Base-by-base conservation (phyloP, 2,797 vertebrate species). In the Antrozous pallidus region DNA sequence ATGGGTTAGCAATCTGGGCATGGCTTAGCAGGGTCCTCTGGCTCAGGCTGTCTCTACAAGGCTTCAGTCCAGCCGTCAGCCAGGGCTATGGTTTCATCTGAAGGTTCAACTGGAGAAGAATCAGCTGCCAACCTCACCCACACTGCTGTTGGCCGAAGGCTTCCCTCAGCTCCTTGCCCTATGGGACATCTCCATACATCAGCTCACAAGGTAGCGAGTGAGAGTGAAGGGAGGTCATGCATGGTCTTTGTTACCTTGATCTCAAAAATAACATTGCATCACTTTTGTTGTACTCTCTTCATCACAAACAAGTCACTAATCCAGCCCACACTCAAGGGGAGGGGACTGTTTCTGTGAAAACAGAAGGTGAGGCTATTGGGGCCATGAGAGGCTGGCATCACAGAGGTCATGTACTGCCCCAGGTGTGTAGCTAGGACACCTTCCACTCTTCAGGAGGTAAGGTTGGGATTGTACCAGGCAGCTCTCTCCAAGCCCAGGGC, bases 381-480 rank as follows among this genome's bases (percentile, higher is more conserved):
- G 16, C 56, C 67, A 1, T n/a, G n/a, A 18, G n/a, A 67, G 40
- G 81, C n/a, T 47, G 6, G 20, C 13, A 10, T 47, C 10, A 20
- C 63, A 61, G 45, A 65, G 36, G 73, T 14, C 80, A 36, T 3
- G 16, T 58, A 14, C 61, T 40, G 79, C 36, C 49, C 51, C 18
- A 5, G 28, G 28, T 61, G 49, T 26, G 0, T 42, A 18, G 42
- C 33, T 6, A n/a, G 82, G 58, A 38, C 38, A 33, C 36, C 3
- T n/a, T 28, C 47, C 36, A 36, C 33, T 10, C 56, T 61, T 31
- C 47, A 20, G 78, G 17, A 40, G 73, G 36, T 1, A 9, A 33
- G 9, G 81, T 2, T 3, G 17, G 10, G 38, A 2, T 0, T 2
- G 24, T 75, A 36, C 24, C 3, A 11, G 51, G 5, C 20, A 28